Conservation (phyloP, 30 jellyfish, hydroid and myxozoan genomes). For the Hydra vulgaris region DNA sequence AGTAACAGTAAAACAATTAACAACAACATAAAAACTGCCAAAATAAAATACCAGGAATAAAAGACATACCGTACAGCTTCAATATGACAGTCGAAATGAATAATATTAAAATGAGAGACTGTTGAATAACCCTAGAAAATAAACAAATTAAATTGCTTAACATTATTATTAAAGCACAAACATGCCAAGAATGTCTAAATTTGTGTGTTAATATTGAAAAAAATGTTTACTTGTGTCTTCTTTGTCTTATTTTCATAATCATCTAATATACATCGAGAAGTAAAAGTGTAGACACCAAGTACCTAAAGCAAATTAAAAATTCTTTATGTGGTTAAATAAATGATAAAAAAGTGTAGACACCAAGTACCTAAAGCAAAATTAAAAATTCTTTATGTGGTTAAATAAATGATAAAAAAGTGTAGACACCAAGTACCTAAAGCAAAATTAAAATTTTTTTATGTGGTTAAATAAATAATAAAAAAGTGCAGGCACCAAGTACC, state of each 20-base stretch:
- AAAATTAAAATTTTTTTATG: not conserved
- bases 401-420: constrained; percentile 50
- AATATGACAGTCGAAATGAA: constrained; percentile 91
- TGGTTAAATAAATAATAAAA: not conserved
- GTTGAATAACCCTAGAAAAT: constrained; percentile 71
- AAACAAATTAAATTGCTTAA: not conserved
- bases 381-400: not conserved
- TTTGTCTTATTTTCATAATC: constrained; percentile 83
- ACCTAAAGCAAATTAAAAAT: constrained; percentile 27
- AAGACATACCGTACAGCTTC: constrained; percentile 98
- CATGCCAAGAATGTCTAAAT: no score
- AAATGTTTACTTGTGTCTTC: constrained; percentile 57
- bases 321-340: not conserved
- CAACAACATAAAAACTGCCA: no score
- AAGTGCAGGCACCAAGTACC: constrained; percentile 91
- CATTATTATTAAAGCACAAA: no score
- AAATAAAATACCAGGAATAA: no score
- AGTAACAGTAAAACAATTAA: no score
- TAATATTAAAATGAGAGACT: constrained; percentile 89
- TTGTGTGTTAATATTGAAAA: not conserved
- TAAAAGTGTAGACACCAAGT: constrained; percentile 82
- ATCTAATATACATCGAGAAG: constrained; percentile 86
- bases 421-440: constrained; percentile 71
- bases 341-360: constrained; percentile 82
- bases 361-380: constrained; percentile 52